Evolutionary conservation across 2,888 invertebrate genomes (phyloP).

Genomic region (Tenthredo mesomela): DNA sequence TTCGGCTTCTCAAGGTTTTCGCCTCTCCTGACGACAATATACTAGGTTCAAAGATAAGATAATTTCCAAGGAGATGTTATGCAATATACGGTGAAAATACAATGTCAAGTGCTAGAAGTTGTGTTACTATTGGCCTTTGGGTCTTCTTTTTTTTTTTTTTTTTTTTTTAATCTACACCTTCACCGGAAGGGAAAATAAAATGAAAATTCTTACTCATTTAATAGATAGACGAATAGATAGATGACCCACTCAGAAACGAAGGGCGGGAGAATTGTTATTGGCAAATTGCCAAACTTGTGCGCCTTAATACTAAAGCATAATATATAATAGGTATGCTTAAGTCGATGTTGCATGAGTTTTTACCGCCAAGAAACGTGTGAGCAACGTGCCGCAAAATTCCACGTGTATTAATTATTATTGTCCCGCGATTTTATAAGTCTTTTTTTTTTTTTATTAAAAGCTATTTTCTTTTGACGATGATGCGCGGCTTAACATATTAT

Average conservation of each 20-base stretch:
- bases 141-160: background rate
- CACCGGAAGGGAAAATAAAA: background rate
- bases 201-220: background rate
- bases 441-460: too few species aligned
- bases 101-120: background rate
- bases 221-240: background rate
- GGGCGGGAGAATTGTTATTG: background rate
- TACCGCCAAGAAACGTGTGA: constrained; percentile 9
- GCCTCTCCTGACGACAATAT: background rate
- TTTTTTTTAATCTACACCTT: background rate
- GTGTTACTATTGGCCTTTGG: background rate
- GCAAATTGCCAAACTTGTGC: background rate
- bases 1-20: background rate
- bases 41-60: background rate
- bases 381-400: constrained; percentile 2
- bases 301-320: background rate
- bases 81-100: background rate
- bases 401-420: background rate
- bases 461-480: background rate
- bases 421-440: background rate
- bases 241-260: constrained; percentile 6
- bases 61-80: background rate
- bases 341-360: constrained; percentile 21
- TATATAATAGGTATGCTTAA: too few species aligned
- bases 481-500: background rate